phyloP scores from a whole-genome alignment of 1,140 invertebrate genomes.

The Hesperophylax magnus region DNA sequence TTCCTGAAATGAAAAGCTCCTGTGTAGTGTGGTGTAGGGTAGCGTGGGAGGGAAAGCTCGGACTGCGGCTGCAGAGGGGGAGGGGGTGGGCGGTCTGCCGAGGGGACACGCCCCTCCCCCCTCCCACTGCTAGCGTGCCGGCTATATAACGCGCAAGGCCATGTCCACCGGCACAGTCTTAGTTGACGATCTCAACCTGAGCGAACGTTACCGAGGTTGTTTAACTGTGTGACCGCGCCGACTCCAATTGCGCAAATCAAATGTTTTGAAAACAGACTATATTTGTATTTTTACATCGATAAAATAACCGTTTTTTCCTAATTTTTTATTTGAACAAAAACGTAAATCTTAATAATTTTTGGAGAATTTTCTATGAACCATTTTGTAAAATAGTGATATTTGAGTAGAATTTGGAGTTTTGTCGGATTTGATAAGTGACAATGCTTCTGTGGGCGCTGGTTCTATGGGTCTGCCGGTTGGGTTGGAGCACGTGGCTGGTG shows the following conservation, averaged over 20 bases:
- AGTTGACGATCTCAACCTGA: constrained; percentile 26
- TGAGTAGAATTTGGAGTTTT: neutral
- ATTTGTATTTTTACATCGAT: too few relatives aligned
- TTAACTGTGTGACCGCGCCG: neutral
- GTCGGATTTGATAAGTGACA: neutral
- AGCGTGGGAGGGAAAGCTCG: constrained; percentile 18
- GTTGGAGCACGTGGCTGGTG: constrained; percentile 62
- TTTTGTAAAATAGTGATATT: constrained; percentile 18
- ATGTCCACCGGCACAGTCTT: constrained; percentile 49
- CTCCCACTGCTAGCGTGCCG: constrained; percentile 12
- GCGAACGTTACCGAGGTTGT: constrained; percentile 13
- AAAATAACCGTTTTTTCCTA: neutral
- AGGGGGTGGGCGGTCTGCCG: constrained; percentile 1
- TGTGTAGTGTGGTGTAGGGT: neutral
- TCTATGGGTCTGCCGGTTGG: constrained; percentile 58
- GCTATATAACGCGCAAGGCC: constrained; percentile 57
- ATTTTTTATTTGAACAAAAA: neutral
- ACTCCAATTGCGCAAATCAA: constrained; percentile 1
- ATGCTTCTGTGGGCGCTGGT: constrained; percentile 60
- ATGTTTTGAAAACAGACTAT: constrained; percentile 21
- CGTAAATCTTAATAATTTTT: neutral
- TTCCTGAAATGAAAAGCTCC: constrained; percentile 11
- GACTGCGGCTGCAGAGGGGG: neutral
- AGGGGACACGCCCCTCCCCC: constrained; percentile 6
- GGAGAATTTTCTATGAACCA: neutral